phyloP scores from a whole-genome alignment of 2,888 invertebrate species.

The Zaprionus lineosus region DNA sequence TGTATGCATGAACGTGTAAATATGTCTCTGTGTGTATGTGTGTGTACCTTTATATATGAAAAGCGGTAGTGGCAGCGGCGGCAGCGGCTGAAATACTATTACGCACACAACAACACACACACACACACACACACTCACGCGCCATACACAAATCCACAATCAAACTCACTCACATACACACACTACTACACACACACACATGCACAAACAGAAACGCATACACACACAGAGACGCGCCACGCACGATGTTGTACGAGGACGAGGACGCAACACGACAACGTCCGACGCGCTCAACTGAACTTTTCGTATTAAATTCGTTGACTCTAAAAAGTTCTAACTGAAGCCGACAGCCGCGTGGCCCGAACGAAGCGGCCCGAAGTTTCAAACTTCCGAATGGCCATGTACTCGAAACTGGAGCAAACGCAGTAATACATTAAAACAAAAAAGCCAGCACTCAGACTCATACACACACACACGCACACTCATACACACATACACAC shows the following conservation, averaged over 20 bases:
- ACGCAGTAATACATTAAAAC: constrained; percentile 44
- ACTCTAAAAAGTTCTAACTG: constrained; percentile 46
- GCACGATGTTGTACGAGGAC: constrained; percentile 56
- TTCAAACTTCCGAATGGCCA: constrained; percentile 29
- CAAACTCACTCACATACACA: constrained; percentile 48
- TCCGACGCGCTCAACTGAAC: constrained; percentile 80
- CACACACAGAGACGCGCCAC: constrained; percentile 38
- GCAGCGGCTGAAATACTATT: constrained; percentile 62
- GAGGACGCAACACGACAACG: constrained; percentile 62
- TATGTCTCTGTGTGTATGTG: constrained; percentile 10
- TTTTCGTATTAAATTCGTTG: constrained; percentile 75
- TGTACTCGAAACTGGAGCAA: constrained; percentile 68
- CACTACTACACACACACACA: constrained; percentile 30
- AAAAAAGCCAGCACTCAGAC: too few species aligned
- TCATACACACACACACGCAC: constrained; percentile 19
- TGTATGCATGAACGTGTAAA: constrained; percentile 17
- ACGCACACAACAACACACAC: constrained; percentile 48
- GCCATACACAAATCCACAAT: constrained; percentile 17
- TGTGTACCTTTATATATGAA: constrained; percentile 31
- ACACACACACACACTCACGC: constrained; percentile 27
- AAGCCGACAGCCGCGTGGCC: constrained; percentile 41
- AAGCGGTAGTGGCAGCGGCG: too few species aligned
- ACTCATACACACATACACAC: constrained; percentile 12
- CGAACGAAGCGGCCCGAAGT: constrained; percentile 37
- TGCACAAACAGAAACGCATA: constrained; percentile 20